phyloP scores from a whole-genome alignment of 2,797 vertebrate genomes.

The Coendou prehensilis region DNA sequence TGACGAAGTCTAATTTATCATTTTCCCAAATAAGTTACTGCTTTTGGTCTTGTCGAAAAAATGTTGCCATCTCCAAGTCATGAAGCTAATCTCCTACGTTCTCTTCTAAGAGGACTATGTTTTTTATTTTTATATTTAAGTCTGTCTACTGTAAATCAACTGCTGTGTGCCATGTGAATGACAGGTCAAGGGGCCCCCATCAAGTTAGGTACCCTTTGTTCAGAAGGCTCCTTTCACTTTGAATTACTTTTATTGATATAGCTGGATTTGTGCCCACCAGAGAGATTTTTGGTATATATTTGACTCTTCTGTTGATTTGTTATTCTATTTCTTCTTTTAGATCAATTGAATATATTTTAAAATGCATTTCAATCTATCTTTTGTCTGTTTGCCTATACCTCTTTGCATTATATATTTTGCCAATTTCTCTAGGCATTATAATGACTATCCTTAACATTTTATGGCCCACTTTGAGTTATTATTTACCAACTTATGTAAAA shows the following conservation, averaged over 20 bases:
- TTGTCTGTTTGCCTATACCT: neutral
- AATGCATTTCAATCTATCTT: constrained; percentile 37
- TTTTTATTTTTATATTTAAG: constrained; percentile 10
- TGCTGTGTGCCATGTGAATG: neutral
- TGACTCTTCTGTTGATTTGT: neutral
- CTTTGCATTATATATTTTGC: neutral
- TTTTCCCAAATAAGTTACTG: neutral
- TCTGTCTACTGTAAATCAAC: neutral
- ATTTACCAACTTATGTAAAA: constrained; percentile 2
- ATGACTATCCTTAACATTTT: constrained; percentile 13
- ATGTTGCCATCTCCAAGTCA: neutral
- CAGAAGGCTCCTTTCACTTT: neutral
- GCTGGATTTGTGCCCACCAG: neutral
- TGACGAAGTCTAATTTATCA: neutral
- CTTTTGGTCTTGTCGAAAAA: constrained; percentile 20
- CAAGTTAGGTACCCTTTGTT: neutral
- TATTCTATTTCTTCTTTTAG: constrained; percentile 36
- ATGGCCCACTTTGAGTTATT: neutral
- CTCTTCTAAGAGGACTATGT: neutral
- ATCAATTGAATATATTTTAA: neutral
- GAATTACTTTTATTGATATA: neutral
- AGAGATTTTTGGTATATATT: neutral
- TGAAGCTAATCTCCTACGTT: constrained; percentile 23
- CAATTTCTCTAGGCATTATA: constrained; percentile 14
- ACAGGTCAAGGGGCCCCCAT: neutral